Evolutionary conservation across 2,113 vertebrate genomes (phyloP).

Genomic region (Dipodomys stephensi): DNA sequence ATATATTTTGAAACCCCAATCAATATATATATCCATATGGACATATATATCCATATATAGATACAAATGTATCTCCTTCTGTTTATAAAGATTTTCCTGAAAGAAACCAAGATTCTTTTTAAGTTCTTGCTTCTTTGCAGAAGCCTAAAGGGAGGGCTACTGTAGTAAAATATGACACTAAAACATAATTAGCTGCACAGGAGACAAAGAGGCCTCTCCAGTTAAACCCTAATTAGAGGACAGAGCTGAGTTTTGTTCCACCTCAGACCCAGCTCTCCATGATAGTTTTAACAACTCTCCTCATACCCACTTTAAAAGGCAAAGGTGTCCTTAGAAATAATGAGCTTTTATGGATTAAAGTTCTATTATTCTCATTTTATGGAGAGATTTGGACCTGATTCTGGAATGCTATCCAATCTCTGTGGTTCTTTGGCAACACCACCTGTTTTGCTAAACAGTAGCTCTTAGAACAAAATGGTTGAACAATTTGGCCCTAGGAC

Average conservation of each 20-base stretch:
- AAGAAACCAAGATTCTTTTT: conserved; percentile 47
- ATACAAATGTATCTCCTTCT: not conserved
- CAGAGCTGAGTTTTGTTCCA: conserved; percentile 11
- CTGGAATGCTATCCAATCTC: conserved; percentile 37
- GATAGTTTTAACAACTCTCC: not conserved
- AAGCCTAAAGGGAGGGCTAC: not conserved
- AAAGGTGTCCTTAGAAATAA: conserved; percentile 37
- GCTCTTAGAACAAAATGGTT: conserved; percentile 55
- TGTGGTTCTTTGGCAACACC: conserved; percentile 40
- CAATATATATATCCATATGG: too few relatives aligned
- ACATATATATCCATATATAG: not conserved
- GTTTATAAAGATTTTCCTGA: conserved; percentile 42
- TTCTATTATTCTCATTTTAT: conserved; percentile 53
- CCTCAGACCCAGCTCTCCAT: not conserved
- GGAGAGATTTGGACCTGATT: conserved; percentile 53
- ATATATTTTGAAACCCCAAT: too few relatives aligned
- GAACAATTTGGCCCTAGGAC: conserved; percentile 54
- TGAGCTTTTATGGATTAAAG: conserved; percentile 11
- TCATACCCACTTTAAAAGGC: conserved; percentile 12
- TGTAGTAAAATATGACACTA: conserved; percentile 39
- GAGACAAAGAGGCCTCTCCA: not conserved
- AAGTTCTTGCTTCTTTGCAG: conserved; percentile 35
- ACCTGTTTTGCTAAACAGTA: conserved; percentile 43
- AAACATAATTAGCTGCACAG: conserved; percentile 21
- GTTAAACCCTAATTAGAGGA: conserved; percentile 6